A percentile compares a stretch with the other conserved stretches of the same genome.
Conservation (phyloP, 2,797 vertebrate species). For the Cetoscarus ocellatus region DNA sequence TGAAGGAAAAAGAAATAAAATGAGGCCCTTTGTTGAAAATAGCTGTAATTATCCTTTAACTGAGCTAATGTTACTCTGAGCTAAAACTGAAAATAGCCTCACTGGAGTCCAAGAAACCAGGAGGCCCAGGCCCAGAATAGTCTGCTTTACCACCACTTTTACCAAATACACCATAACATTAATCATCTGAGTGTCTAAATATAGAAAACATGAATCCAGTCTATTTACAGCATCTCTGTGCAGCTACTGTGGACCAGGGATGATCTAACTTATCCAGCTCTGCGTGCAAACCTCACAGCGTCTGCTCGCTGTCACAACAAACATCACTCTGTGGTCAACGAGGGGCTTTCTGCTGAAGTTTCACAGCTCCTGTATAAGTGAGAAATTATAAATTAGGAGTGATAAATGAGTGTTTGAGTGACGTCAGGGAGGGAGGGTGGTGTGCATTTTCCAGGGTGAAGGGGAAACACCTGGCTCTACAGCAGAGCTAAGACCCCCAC, state of each 20-base stretch:
- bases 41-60: conserved; percentile 46
- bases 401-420: conserved; percentile 22
- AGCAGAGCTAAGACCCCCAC: conserved; percentile 28
- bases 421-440: conserved; percentile 29
- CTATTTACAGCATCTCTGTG: not conserved
- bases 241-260: not conserved
- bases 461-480: conserved; percentile 63
- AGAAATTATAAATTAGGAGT: not conserved
- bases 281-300: conserved; percentile 25
- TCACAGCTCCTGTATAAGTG: conserved; percentile 10
- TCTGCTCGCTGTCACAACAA: conserved; percentile 32
- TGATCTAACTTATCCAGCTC: not conserved
- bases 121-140: conserved; percentile 29
- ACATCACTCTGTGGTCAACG: conserved; percentile 17
- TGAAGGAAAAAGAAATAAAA: conserved; percentile 1
- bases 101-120: not conserved
- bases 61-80: conserved; percentile 33
- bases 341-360: conserved; percentile 15
- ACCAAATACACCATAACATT: not conserved
- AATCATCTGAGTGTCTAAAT: not conserved
- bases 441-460: conserved; percentile 38
- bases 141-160: not conserved
- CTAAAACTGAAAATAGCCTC: conserved; percentile 36
- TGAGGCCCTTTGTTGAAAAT: conserved; percentile 43
- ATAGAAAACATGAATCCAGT: not conserved